Evolutionary conservation across 1,140 invertebrate species (phyloP).

Genomic region (Bemisia tabaci): DNA sequence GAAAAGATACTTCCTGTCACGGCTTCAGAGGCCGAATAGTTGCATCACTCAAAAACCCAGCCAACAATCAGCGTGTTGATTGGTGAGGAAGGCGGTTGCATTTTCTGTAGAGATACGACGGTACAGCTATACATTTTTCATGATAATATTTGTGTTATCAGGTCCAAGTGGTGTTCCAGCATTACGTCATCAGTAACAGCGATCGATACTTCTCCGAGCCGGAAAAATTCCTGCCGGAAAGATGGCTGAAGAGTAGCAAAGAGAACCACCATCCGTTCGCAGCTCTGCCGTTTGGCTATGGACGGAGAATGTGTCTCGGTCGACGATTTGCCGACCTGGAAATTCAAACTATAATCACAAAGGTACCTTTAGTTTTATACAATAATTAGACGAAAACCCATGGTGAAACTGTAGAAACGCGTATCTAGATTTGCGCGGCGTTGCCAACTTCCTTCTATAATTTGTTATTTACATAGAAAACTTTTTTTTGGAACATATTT

Average conservation of each 20-base stretch:
- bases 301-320: constrained; percentile 65
- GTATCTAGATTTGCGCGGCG: neutral
- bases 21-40: no score
- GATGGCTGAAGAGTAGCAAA: constrained; percentile 46
- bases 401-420: no score
- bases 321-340: constrained; percentile 67
- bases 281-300: constrained; percentile 68
- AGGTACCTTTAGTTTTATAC: constrained; percentile 32
- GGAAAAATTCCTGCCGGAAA: constrained; percentile 52
- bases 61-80: no score
- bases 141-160: no score
- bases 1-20: no score
- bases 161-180: constrained; percentile 67
- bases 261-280: constrained; percentile 42
- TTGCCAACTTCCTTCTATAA: neutral
- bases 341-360: constrained; percentile 54
- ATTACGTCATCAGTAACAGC: constrained; percentile 62
- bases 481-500: no score
- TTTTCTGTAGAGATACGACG: no score
- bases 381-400: neutral
- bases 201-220: constrained; percentile 54
- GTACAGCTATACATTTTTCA: no score
- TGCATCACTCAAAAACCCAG: no score
- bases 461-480: no score
- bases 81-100: no score